Percentiles rank a stretch among this genome's conserved stretches.
Evolutionary conservation across 2,888 invertebrate genomes (phyloP).

Genomic region (Cheilosia variabilis): DNA sequence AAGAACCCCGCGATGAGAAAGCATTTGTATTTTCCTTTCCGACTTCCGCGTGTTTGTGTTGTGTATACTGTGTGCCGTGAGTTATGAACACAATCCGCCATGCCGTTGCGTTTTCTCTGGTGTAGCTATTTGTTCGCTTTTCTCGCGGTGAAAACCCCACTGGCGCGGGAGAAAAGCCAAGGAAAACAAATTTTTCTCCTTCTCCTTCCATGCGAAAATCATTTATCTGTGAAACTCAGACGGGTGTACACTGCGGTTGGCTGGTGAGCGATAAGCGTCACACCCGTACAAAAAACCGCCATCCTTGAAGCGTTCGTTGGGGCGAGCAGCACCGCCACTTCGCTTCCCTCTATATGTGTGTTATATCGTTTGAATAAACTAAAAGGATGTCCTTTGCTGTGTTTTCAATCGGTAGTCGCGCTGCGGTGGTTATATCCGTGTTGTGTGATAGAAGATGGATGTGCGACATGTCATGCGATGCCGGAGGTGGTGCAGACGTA

Average conservation of each 20-base stretch:
- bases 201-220: conserved; percentile 30
- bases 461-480: neutral
- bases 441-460: conserved; percentile 33
- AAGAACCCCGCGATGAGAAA: conserved; percentile 11
- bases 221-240: conserved; percentile 60
- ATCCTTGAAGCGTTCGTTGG: conserved; percentile 2
- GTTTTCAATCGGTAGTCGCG: conserved; percentile 15
- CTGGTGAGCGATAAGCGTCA: conserved; percentile 54
- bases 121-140: conserved; percentile 10
- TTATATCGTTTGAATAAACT: conserved; percentile 2
- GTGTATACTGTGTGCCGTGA: conserved; percentile 24
- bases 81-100: conserved; percentile 52
- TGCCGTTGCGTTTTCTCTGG: conserved; percentile 26
- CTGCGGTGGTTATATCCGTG: conserved; percentile 5
- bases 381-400: conserved; percentile 31
- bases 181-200: conserved; percentile 33
- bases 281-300: conserved; percentile 1
- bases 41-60: conserved; percentile 36
- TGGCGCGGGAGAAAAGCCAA: conserved; percentile 19
- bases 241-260: conserved; percentile 47
- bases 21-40: conserved; percentile 10
- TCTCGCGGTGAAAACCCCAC: neutral
- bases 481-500: neutral
- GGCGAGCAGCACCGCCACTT: neutral
- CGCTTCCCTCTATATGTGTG: neutral